Conservation (phyloP, 2,888 invertebrate species). For the Microplitis deprimator region DNA sequence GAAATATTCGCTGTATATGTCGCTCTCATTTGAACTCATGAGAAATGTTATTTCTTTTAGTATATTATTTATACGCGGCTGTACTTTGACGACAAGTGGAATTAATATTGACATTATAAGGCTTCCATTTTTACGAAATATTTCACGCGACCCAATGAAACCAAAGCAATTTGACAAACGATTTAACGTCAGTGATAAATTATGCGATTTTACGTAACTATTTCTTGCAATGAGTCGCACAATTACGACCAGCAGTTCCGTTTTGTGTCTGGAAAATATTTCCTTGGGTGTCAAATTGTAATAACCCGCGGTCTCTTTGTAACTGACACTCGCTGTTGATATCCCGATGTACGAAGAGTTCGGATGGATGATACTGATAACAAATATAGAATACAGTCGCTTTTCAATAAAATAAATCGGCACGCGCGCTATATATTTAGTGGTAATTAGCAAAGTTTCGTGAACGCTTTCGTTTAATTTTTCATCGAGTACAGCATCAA, state of each 20-base stretch:
- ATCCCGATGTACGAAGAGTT: conserved; percentile 73
- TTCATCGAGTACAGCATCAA: conserved; percentile 68
- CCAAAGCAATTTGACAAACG: conserved; percentile 80
- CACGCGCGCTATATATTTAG: conserved; percentile 73
- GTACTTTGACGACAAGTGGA: conserved; percentile 74
- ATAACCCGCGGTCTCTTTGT: conserved; percentile 75
- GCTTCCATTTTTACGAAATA: conserved; percentile 80
- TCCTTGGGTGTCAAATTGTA: conserved; percentile 74
- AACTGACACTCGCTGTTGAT: conserved; percentile 75
- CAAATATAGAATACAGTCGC: conserved; percentile 76
- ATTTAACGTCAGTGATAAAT: conserved; percentile 75
- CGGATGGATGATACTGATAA: conserved; percentile 75
- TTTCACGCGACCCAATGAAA: conserved; percentile 79
- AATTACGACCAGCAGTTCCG: conserved; percentile 73
- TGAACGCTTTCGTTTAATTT: conserved; percentile 74
- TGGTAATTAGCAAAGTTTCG: conserved; percentile 73
- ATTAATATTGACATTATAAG: conserved; percentile 79
- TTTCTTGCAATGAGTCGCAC: conserved; percentile 77
- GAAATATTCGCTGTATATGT: conserved; percentile 76
- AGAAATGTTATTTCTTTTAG: conserved; percentile 78
- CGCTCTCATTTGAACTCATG: conserved; percentile 75
- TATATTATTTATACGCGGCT: conserved; percentile 75
- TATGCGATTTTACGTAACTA: conserved; percentile 73
- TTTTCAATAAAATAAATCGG: conserved; percentile 60
- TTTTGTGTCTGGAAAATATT: conserved; percentile 77